Evolutionary conservation across 2,888 invertebrate genomes (phyloP), one percentile per base, ranked within the genome.

Genomic region (Andrena fulva): DNA sequence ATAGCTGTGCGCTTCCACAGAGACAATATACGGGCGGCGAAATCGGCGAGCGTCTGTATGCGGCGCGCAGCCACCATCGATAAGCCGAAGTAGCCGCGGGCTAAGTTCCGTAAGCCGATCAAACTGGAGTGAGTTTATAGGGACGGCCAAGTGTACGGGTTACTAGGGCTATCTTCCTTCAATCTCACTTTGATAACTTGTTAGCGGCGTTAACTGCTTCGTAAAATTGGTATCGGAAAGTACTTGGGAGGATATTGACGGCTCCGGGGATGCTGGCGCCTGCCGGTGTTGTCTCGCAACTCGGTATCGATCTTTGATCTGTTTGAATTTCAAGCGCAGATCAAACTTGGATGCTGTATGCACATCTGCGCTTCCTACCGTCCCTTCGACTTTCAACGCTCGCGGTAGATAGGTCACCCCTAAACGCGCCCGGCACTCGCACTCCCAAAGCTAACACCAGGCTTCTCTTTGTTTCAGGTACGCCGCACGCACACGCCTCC

Each of bases 31-130:
- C 64, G 56, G 42, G 64, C 69, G 59, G 74, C 73, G 64, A 81
- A 81, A 80, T 80, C 59, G 73, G 27, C n/a, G 52, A 42, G 27
- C 29, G 35, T 42, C 50, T 56, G 20, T 64, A 50, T 42, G 48
- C 27, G 50, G 31, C 24, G 71, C 56, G 20, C 50, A 72, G 70
- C 73, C 68, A 75, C 50, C 70, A 66, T 64, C 64, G 87, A 86
- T 86, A 81, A 85, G 81, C 74, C 72, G 64, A 73, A 77, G 84
- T 82, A 80, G 88, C 88, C 86, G 76, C 77, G 72, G 85, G 89
- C 83, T 66, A 81, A 84, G 88, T 88, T 89, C 75, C 20, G 78
- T 88, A 89, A 89, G 85, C 88, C 84, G 89, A 89, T 89, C 88
- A 89, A 89, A 85, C 86, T 82, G 76, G 67, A 63, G 70, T 48